phyloP scores from a whole-genome alignment of 2,113 vertebrate genomes.

The Dicrurus megarhynchus region DNA sequence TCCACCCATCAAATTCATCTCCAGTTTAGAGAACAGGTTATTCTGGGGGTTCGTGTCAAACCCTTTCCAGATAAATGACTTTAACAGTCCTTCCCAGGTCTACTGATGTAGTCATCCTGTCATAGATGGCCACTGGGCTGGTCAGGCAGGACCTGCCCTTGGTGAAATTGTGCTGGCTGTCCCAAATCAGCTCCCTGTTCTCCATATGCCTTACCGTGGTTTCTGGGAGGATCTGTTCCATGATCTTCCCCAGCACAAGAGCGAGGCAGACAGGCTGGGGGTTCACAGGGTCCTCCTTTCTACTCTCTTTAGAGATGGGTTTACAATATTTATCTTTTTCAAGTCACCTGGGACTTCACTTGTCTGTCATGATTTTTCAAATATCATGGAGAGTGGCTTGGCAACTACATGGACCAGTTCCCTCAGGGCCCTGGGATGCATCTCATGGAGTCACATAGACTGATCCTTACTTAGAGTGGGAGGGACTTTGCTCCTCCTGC shows the following conservation, averaged over 20 bases:
- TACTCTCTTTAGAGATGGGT: neutral
- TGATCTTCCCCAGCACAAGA: neutral
- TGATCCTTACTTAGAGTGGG: too few species aligned
- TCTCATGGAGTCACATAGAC: too few species aligned
- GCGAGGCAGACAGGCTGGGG: neutral
- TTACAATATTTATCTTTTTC: neutral
- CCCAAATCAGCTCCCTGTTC: neutral
- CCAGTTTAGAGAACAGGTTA: neutral
- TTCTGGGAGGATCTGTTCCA: neutral
- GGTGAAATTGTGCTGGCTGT: neutral
- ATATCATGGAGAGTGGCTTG: neutral
- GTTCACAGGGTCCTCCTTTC: neutral
- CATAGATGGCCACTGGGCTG: neutral
- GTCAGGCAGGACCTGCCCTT: neutral
- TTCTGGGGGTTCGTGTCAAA: accelerated
- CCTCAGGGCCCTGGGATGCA: neutral
- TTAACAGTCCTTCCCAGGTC: neutral
- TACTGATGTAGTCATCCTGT: neutral
- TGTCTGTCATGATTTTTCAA: neutral
- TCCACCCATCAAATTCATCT: neutral
- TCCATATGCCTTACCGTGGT: neutral
- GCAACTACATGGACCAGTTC: neutral
- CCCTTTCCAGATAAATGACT: neutral
- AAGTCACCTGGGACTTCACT: neutral
- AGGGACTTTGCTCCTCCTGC: neutral